Evolutionary conservation across 2,797 vertebrate species (phyloP).

Genomic region (Antennarius maculatus): DNA sequence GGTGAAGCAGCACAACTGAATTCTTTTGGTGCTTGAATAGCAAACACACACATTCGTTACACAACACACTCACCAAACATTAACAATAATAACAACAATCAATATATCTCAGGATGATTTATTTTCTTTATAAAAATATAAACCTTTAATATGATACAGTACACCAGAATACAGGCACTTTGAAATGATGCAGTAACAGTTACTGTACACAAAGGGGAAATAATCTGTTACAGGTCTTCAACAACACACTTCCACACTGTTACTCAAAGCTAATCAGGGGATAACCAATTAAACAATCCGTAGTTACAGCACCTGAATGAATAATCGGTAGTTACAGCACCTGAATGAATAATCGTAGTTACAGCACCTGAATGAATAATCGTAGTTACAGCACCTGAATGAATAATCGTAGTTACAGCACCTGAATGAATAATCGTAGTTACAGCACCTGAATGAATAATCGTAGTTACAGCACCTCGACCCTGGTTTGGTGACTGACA

Average conservation of each 20-base stretch:
- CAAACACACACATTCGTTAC: background rate
- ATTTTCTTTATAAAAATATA: conserved; percentile 26
- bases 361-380: too few relatives aligned
- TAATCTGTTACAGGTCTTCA: background rate
- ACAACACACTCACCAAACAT: background rate
- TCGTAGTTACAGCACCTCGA: background rate
- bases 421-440: background rate
- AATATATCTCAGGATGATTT: conserved; percentile 6
- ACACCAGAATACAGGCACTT: conserved; percentile 16
- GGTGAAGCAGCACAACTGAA: background rate
- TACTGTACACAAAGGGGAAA: conserved; percentile 5
- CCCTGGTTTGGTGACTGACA: conserved; percentile 13
- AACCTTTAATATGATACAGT: conserved; percentile 15
- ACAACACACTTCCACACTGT: background rate
- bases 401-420: too few relatives aligned
- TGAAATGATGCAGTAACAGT: background rate
- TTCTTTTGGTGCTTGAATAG: background rate
- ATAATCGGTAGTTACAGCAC: too few relatives aligned
- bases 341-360: too few relatives aligned
- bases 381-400: background rate
- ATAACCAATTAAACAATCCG: background rate
- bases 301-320: too few relatives aligned
- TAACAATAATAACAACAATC: background rate
- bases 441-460: too few relatives aligned
- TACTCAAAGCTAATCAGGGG: conserved; percentile 11